Evolutionary conservation across 2,113 vertebrate species (phyloP).

Genomic region (Macquaria ambigua): DNA sequence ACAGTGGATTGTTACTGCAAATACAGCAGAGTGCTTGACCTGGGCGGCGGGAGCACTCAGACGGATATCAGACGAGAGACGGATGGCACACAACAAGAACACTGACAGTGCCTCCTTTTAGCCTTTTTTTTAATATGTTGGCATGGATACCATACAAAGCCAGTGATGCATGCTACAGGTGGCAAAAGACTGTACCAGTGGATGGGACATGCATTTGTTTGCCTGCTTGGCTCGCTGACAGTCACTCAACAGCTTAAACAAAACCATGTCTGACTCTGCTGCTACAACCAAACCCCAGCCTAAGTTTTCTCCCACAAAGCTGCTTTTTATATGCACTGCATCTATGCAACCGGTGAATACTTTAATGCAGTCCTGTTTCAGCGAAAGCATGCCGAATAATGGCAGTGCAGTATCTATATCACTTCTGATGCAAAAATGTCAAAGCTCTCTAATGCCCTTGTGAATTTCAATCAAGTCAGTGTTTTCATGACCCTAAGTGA

Average conservation of each 20-base stretch:
- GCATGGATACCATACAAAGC: slow-evolving; percentile 59
- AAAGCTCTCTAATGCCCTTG: slow-evolving; percentile 10
- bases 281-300: slow-evolving; percentile 47
- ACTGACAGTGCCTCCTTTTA: slow-evolving; percentile 60
- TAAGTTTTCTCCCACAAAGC: slow-evolving; percentile 25
- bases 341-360: slow-evolving; percentile 36
- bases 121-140: slow-evolving; percentile 38
- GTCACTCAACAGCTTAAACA: slow-evolving; percentile 37
- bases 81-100: slow-evolving; percentile 67
- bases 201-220: slow-evolving; percentile 69
- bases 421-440: slow-evolving; percentile 34
- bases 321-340: slow-evolving; percentile 18
- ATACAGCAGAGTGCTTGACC: slow-evolving; percentile 74
- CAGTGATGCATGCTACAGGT: slow-evolving; percentile 78
- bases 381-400: slow-evolving; percentile 27
- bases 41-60: slow-evolving; percentile 54
- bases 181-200: slow-evolving; percentile 64
- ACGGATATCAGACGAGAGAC: slow-evolving; percentile 67
- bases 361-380: slow-evolving; percentile 40
- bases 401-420: slow-evolving; percentile 38
- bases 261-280: slow-evolving; percentile 43
- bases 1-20: slow-evolving; percentile 64
- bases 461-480: slow-evolving; percentile 29
- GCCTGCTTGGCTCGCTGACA: slow-evolving; percentile 58
- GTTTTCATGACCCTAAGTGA: slow-evolving; percentile 29